phyloP scores from a whole-genome alignment of 2,113 vertebrate species.

The Lepus americanus region DNA sequence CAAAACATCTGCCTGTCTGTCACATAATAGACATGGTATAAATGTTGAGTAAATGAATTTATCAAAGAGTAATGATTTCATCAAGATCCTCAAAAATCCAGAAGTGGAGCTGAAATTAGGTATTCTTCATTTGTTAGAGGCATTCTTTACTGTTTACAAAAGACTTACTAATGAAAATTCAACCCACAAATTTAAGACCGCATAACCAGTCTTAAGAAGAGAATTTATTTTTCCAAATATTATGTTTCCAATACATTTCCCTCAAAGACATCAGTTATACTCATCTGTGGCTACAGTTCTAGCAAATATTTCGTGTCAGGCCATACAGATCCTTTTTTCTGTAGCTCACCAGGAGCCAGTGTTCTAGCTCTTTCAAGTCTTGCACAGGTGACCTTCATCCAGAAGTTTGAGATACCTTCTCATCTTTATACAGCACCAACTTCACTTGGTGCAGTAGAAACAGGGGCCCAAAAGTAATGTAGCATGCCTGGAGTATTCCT shows the following conservation, averaged over 20 bases:
- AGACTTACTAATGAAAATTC: conserved; percentile 21
- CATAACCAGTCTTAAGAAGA: not conserved
- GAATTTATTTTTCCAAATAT: conserved; percentile 44
- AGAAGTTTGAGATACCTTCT: conserved; percentile 23
- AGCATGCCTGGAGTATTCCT: not conserved
- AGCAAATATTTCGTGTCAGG: conserved; percentile 8
- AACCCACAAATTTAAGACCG: not conserved
- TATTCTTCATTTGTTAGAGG: not conserved
- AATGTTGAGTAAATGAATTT: conserved; percentile 18
- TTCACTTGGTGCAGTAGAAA: conserved; percentile 3
- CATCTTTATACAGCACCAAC: not conserved
- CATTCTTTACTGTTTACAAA: not conserved
- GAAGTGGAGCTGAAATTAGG: not conserved
- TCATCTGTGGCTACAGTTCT: not conserved
- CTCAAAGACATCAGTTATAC: not conserved
- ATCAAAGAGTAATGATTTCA: conserved; percentile 5
- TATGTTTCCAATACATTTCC: not conserved
- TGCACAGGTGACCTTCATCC: conserved; percentile 6
- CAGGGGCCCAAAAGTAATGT: not conserved
- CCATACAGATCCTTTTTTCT: not conserved
- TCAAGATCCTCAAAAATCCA: conserved; percentile 24
- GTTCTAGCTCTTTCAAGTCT: conserved; percentile 11
- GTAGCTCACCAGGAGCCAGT: not conserved
- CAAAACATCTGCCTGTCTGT: not conserved
- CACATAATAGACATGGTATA: not conserved